Evolutionary conservation across 2,797 vertebrate genomes (phyloP).

Genomic region (Sebastes aleutianus): DNA sequence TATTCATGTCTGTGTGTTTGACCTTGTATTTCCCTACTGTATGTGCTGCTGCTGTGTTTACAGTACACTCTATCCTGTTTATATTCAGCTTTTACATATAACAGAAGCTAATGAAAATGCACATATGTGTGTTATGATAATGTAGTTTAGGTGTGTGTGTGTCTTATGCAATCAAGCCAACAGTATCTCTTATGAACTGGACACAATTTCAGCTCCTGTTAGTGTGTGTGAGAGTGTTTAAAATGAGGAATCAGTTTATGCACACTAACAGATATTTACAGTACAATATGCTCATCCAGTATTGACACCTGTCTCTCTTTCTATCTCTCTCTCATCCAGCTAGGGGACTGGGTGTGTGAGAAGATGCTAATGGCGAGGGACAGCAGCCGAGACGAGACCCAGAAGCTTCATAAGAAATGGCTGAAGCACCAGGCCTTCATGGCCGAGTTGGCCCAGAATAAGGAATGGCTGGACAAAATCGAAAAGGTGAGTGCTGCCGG

Average conservation of each 20-base stretch:
- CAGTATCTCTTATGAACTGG: not conserved
- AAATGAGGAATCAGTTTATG: not conserved
- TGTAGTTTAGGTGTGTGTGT: not conserved
- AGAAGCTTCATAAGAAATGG: conserved; percentile 92
- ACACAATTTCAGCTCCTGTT: not conserved
- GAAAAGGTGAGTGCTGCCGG: conserved; percentile 84
- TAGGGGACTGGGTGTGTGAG: conserved; percentile 87
- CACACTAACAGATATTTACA: not conserved
- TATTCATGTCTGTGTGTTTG: conserved; percentile 54
- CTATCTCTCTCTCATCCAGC: conserved; percentile 64
- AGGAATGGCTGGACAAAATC: conserved; percentile 93
- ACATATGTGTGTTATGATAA: not conserved
- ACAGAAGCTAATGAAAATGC: not conserved
- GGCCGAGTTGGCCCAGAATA: conserved; percentile 92
- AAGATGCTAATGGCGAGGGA: conserved; percentile 92
- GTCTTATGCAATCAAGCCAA: no score
- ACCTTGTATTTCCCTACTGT: conserved; percentile 53
- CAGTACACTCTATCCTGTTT: not conserved
- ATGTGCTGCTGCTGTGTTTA: not conserved
- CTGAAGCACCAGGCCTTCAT: conserved; percentile 93
- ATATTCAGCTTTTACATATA: not conserved
- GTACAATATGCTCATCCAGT: not conserved
- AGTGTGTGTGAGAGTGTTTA: not conserved
- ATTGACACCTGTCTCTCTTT: conserved; percentile 12
- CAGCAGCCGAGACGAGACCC: conserved; percentile 84